phyloP scores from a whole-genome alignment of 2,888 invertebrate genomes.

The Penaeus monodon region DNA sequence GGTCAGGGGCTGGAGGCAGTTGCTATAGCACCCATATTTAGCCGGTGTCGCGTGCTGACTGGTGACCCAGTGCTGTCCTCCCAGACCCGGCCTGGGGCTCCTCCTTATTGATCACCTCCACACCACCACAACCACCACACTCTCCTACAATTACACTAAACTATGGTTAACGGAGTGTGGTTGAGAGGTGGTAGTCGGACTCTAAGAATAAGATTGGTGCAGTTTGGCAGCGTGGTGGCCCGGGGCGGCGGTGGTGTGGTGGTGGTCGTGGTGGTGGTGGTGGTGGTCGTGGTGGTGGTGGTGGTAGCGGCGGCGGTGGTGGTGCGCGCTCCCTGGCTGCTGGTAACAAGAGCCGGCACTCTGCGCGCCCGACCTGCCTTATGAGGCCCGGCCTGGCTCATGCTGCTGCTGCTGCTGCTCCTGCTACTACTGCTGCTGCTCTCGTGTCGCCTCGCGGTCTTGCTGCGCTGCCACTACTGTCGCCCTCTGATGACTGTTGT shows the following conservation, averaged over 20 bases:
- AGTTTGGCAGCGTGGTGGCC: conserved; percentile 37
- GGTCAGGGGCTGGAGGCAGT: too few species aligned
- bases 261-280: background rate
- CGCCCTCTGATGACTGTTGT: conserved; percentile 6
- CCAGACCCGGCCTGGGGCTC: too few species aligned
- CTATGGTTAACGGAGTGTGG: background rate
- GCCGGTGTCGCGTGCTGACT: too few species aligned
- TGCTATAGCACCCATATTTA: too few species aligned
- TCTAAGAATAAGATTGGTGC: conserved; percentile 44
- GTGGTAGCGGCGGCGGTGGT: background rate
- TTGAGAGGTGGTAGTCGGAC: conserved; percentile 7
- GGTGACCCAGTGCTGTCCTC: too few species aligned
- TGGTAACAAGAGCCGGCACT: conserved; percentile 41
- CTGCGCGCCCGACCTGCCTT: conserved; percentile 24
- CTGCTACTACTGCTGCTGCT: background rate
- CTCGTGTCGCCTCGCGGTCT: background rate
- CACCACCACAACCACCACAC: background rate
- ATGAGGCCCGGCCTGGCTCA: conserved; percentile 31
- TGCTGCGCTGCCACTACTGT: background rate
- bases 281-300: background rate
- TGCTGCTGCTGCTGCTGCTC: conserved; percentile 27
- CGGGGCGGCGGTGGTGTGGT: conserved; percentile 16
- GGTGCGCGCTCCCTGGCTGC: conserved; percentile 1
- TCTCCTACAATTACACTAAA: background rate
- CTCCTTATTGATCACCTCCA: background rate